Conservation (phyloP, 2,888 invertebrate species). For the Cancer borealis region DNA sequence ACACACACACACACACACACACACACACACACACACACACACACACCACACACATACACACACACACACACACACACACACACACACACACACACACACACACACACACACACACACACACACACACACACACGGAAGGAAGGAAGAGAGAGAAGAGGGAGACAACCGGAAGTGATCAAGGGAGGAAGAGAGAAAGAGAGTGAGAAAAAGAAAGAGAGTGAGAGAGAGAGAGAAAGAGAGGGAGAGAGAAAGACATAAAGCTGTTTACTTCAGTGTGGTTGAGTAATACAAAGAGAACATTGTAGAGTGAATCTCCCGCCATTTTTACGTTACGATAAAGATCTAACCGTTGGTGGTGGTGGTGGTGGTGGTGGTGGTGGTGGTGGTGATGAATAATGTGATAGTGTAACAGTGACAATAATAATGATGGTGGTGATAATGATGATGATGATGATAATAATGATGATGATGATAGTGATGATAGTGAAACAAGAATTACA, state of each 20-base stretch:
- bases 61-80: too few species aligned
- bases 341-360: not conserved
- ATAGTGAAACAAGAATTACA: not conserved
- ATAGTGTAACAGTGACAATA: not conserved
- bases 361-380: not conserved
- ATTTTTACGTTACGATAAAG: not conserved
- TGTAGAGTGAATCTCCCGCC: not conserved
- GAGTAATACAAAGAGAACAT: conserved; percentile 11
- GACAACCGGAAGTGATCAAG: not conserved
- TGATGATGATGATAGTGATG: not conserved
- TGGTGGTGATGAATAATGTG: conserved; percentile 2
- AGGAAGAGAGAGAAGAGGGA: not conserved
- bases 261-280: not conserved
- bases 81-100: not conserved
- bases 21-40: conserved; percentile 20
- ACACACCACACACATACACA: not conserved
- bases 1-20: conserved; percentile 11
- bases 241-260: not conserved
- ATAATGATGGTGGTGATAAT: not conserved
- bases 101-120: conserved; percentile 20
- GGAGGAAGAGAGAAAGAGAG: not conserved
- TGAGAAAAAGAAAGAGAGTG: not conserved
- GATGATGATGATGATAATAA: not conserved
- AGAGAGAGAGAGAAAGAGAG: not conserved
- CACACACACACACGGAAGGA: not conserved